phyloP scores from a whole-genome alignment of 2,797 vertebrate genomes.

The Vultur gryphus region DNA sequence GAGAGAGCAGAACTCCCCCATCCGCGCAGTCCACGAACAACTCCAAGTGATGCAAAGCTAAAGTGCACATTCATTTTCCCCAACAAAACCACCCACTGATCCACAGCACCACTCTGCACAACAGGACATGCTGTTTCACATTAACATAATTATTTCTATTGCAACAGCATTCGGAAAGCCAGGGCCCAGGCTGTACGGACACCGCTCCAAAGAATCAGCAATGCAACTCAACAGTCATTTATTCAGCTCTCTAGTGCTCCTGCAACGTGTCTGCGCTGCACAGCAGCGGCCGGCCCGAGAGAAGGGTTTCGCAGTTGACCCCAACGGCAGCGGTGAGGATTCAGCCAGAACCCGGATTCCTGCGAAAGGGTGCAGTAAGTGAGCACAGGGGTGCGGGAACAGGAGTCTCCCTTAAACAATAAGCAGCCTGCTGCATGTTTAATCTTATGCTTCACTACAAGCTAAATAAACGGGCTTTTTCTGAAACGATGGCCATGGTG shows the following conservation, averaged over 20 bases:
- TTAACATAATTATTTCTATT: not conserved
- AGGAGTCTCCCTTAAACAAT: not conserved
- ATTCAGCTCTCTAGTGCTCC: not conserved
- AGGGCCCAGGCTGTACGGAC: not conserved
- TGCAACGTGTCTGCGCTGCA: accelerated
- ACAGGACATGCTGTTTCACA: not conserved
- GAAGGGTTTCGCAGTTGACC: not conserved
- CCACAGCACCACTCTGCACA: not conserved
- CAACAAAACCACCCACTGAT: not conserved
- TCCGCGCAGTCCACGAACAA: not conserved
- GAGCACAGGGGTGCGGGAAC: not conserved
- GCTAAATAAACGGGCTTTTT: not conserved
- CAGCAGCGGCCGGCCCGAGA: not conserved
- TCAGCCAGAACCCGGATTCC: not conserved
- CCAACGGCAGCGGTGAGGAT: not conserved
- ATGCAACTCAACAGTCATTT: not conserved
- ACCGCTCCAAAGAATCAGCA: not conserved
- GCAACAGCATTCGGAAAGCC: not conserved
- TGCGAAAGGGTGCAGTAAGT: not conserved
- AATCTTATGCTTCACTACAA: not conserved
- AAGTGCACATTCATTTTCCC: not conserved
- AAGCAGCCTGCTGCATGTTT: not conserved
- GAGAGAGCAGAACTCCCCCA: not conserved
- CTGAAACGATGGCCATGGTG: not conserved
- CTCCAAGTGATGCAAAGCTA: not conserved